Base-by-base conservation (phyloP, 2,113 vertebrate species). In the Calidris pugnax region DNA sequence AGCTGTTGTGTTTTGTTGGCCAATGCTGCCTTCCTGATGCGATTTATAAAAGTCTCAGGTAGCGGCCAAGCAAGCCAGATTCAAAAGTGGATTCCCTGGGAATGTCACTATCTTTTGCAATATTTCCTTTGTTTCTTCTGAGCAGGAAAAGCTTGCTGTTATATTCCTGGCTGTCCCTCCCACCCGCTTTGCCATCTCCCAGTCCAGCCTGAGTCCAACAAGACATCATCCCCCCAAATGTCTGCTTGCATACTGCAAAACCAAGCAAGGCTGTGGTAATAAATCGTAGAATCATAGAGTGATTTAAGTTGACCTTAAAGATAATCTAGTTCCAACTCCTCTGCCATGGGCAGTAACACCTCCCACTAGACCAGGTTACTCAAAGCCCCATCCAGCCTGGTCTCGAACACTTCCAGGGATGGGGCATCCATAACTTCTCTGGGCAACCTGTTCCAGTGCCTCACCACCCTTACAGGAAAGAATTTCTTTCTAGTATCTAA, bases 1-100 rank as follows among this genome's bases (percentile, higher is more conserved):
- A 96, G 89, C 68, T 93, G 82, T 95, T 97, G 77, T 85, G 66
- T 95, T 93, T 51, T 84, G 35, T 91, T 93, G 89, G 89, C 94
- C 83, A 89, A 2, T 45, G 47, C 85, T 95, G 83, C 71, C 82
- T 96, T 93, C 92, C 87, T 93, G 80, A 94, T 94, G 78, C 15
- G 13, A 95, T 97, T 97, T 91, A 95, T 96, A 82, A 89, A 56
- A 53, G 37, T 93, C 74, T 92, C 78, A 76, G 80, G 91, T 89
- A 60, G 39, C 1, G 2, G 71, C 72, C 73, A 94, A 74, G 60
- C 81, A 92, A 94, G 35, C 53, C 66, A 93, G 64, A 87, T 81
- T 67, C 68, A 95, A 56, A 94, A 95, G 85, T 43, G 75, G 30
- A 78, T 96, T 94, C 76, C 77, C 82, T 66, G 67, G 43, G 20